Percentiles rank a stretch among this genome's conserved stretches.
Evolutionary conservation across 1,140 invertebrate genomes (phyloP).

Genomic region (Phymorhynchus buccinoides): DNA sequence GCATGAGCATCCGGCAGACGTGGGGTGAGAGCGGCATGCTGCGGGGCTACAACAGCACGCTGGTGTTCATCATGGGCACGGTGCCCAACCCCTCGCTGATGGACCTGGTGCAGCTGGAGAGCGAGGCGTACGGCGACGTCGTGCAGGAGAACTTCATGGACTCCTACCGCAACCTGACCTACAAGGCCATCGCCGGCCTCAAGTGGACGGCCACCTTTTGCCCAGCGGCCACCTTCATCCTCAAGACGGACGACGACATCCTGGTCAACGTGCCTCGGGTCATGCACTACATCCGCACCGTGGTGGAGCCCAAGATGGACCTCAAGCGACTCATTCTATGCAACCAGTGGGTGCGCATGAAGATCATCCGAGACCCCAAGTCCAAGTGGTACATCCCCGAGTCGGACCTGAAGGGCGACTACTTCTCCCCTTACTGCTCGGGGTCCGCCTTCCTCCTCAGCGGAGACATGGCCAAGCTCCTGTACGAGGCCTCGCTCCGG

Average conservation of each 20-base stretch:
- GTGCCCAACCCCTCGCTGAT: conserved; percentile 73
- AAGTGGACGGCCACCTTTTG: conserved; percentile 84
- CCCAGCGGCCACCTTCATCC: conserved; percentile 75
- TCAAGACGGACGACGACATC: conserved; percentile 77
- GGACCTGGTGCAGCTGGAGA: conserved; percentile 78
- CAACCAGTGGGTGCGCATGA: conserved; percentile 65
- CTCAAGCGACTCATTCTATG: conserved; percentile 57
- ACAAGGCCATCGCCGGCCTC: conserved; percentile 88
- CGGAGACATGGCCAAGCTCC: conserved; percentile 63
- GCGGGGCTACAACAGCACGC: conserved; percentile 46
- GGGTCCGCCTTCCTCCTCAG: conserved; percentile 73
- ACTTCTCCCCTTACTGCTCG: conserved; percentile 74
- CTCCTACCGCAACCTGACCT: conserved; percentile 88
- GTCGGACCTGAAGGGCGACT: conserved; percentile 68
- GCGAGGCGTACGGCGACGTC: conserved; percentile 79
- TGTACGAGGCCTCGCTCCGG: conserved; percentile 64
- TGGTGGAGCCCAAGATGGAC: conserved; percentile 43
- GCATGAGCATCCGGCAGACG: conserved; percentile 67
- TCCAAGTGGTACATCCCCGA: conserved; percentile 74
- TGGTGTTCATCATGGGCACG: conserved; percentile 82
- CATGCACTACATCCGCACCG: conserved; percentile 77
- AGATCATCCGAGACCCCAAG: conserved; percentile 66
- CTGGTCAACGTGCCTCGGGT: conserved; percentile 74
- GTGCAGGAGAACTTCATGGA: conserved; percentile 86
- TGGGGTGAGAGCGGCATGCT: conserved; percentile 64